Base-by-base conservation (phyloP, 2,113 vertebrate genomes). In the Dicerorhinus sumatrensis region DNA sequence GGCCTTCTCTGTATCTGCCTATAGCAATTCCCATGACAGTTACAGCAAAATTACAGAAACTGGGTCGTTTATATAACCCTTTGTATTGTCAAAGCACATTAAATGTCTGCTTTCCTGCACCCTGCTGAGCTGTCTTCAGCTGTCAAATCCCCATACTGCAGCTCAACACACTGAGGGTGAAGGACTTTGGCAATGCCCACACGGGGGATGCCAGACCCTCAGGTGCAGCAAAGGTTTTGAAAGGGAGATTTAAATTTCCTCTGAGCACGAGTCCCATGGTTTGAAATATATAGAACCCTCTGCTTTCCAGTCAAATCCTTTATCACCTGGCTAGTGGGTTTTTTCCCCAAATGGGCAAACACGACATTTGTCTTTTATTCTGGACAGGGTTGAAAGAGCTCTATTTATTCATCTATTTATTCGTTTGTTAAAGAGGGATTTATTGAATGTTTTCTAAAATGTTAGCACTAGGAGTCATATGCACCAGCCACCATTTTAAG, bases 21-120 rank as follows among this genome's bases (percentile, higher is more conserved):
- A 93, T 97, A 97, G 95, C 91, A 96, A 97, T 98, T 97, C 96
- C 94, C 96, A 91, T 97, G 97, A 96, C 96, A 98, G 97, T 97
- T 97, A 98, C 95, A 97, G 92, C 96, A 97, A 97, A 98, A 98
- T 97, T 97, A 97, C 96, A 98, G 96, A 98, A 98, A 97, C 97
- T 94, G 97, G 96, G 97, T 97, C 94, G 96, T 97, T 98, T 98
- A 98, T 97, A 97, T 96, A 98, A 97, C 97, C 97, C 96, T 98
- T 98, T 98, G 96, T 97, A 98, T 97, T 97, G 98, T 97, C 97
- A 98, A 97, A 96, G 97, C 72, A 75, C 95, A 98, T 97, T 97
- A 97, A 97, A 94, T 75, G 92, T 93, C 92, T 91, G 89, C 96
- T 92, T 97, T 92, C 93, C 83, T 14, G 82, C 89, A 88, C 93